Percentiles rank a stretch among this genome's conserved stretches.
Conservation (phyloP, 2,888 invertebrate genomes). For the Rugalucina vietnamica region DNA sequence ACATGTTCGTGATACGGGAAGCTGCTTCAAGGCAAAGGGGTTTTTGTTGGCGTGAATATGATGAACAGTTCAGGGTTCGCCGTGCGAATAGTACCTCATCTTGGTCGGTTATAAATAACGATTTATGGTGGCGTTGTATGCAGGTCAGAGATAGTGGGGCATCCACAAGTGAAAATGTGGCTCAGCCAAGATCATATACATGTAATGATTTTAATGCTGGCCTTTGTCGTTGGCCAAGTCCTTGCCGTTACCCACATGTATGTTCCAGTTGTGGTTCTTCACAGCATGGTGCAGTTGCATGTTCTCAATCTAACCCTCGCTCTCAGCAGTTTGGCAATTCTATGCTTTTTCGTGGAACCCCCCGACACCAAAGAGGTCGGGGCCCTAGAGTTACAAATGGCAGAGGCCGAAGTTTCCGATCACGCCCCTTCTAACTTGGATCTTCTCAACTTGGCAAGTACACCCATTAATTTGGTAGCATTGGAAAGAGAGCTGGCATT, state of each 20-base stretch:
- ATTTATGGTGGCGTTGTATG: slow-evolving; percentile 43
- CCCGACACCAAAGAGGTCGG: background rate
- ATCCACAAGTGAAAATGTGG: background rate
- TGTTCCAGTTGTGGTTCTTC: slow-evolving; percentile 16
- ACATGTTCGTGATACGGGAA: slow-evolving; percentile 32
- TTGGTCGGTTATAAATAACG: slow-evolving; percentile 33
- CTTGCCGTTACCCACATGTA: slow-evolving; percentile 10
- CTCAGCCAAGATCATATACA: background rate
- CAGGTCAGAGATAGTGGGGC: background rate
- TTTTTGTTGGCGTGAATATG: slow-evolving; percentile 35
- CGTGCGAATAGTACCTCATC: slow-evolving; percentile 11
- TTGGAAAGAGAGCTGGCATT: background rate
- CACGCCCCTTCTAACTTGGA: background rate
- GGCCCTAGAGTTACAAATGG: background rate
- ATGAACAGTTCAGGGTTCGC: slow-evolving; percentile 44
- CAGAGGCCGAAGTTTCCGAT: background rate
- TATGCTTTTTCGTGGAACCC: background rate
- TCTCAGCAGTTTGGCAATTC: background rate
- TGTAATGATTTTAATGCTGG: background rate
- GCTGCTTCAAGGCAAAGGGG: slow-evolving; percentile 20
- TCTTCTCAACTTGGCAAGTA: background rate
- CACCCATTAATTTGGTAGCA: background rate
- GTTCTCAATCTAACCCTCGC: background rate
- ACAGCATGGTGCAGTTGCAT: background rate
- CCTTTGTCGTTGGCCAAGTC: background rate